Evolutionary conservation across 2,888 invertebrate genomes (phyloP), one percentile per base, ranked within the genome.

Genomic region (Brenthis ino): DNA sequence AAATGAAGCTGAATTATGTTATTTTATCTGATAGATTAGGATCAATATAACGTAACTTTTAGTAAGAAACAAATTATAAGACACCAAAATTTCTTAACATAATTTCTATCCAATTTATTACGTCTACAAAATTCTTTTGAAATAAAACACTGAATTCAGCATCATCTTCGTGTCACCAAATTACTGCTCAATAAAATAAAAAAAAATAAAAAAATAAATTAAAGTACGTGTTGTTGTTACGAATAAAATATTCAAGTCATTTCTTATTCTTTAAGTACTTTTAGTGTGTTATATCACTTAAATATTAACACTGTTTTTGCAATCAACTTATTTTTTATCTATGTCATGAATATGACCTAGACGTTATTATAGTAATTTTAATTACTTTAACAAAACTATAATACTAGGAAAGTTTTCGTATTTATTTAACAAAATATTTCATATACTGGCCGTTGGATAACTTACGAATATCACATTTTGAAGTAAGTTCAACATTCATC

Each of bases 181-280:
- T 63, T 12, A 54, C 53, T 63, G 43, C 43, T 51, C 8, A 51
- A 54, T 13, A 63, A 63, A 13, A 43, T 54, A 11, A 63, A 63
- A 20, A 20, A 20, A 20, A 20, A 20, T 16, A 16, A 16, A 16
- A 16, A 16, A 16, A 16, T 16, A 37, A 54, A 63, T 63, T 63
- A 24, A 37, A 37, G 20, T 20, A 43, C 24, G 5, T 11, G 37
- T 63, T 63, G n/a, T 63, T 54, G 43, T 14, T 63, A 24, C 37
- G n/a, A 13, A 11, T 24, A 20, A 43, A 20, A 53, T 24, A 11
- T 33, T 37, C 43, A 20, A 37, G 37, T 5, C 54, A 14, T 53
- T 63, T 5, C 14, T 63, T 63, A 13, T 63, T 54, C 8, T 24
- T 33, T 63, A 63, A 53, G 16, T 54, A 8, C 28, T 53, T 53